Evolutionary conservation across 92 coral and sea anemone genomes (phyloP), one percentile per base, ranked within the genome.

Genomic region (Phenganax marumi): DNA sequence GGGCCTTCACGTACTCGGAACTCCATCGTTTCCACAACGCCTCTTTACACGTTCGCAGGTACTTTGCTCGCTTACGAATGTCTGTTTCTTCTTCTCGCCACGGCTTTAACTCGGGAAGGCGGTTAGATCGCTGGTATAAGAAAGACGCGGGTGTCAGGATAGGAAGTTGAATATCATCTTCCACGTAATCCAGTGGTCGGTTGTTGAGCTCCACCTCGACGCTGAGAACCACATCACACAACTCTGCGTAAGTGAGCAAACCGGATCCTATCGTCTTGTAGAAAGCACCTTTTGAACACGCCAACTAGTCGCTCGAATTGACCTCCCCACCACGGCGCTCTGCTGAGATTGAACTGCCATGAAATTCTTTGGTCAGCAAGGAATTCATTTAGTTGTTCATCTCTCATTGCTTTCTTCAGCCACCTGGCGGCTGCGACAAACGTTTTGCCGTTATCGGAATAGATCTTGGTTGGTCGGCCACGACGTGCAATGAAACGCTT

Each of bases 241-340:
- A 13, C n/a, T 58, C 65, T 23, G 14, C 21, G 21, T 58, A 58
- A 23, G 65, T 58, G 8, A 58, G 21, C 23, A 58, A 58, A 13
- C 65, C n/a, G 8, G 65, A 18, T 58, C 65, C 65, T 8, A 58
- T 58, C 65, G 65, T 58, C 65, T 58, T 58, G 65, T 58, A 13
- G 65, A 58, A 58, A 8, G 65, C 65, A 58, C 65, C 22, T 18
- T 18, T 58, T 58, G 65, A 58, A 58, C 65, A 62, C 12, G 10
- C 68, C 68, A 62, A 62, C 68, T 13, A 62, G 8, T 9, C 68
- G 26, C 43, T 62, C 68, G 43, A 62, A 62, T 62, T 62, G 68
- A 26, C 68, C 33, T 62, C 68, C 68, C 68, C 68, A 62, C 68
- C 68, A n/a, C 33, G 68, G 68, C 8, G 68, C 68, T 62, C 68